These are phyloP conservation scores for Antechinus stuartii DNA, from an alignment of 2,113 vertebrate genomes.

Conservation along the genomic window DNA sequence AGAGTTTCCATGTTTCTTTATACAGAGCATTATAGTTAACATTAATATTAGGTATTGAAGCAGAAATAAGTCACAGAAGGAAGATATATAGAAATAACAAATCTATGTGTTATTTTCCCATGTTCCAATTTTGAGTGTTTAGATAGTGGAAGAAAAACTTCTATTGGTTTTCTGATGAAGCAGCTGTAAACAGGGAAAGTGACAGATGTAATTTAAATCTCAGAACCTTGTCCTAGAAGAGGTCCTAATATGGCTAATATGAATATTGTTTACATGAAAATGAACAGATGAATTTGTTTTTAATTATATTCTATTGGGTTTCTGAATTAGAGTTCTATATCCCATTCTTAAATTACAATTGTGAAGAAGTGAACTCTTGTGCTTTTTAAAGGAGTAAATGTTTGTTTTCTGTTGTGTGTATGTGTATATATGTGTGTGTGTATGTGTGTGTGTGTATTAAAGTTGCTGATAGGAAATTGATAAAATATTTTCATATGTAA, in stretches of 20 bases:
- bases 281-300: conserved; percentile 77
- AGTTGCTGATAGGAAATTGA: neutral
- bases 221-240: conserved; percentile 78
- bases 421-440: conserved; percentile 5
- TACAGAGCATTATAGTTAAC: conserved; percentile 75
- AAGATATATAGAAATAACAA: conserved; percentile 70
- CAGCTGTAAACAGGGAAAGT: conserved; percentile 75
- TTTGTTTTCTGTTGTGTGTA: neutral
- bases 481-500: conserved; percentile 25
- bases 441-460: conserved; percentile 20
- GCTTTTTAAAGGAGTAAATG: conserved; percentile 33
- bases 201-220: conserved; percentile 80
- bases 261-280: conserved; percentile 77
- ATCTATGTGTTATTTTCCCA: conserved; percentile 74
- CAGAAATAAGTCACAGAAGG: conserved; percentile 75
- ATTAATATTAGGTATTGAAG: conserved; percentile 80
- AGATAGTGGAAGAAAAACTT: conserved; percentile 57
- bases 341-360: conserved; percentile 75
- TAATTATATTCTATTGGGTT: conserved; percentile 76
- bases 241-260: conserved; percentile 70
- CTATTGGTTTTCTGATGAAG: conserved; percentile 69
- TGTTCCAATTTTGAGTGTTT: conserved; percentile 78
- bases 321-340: conserved; percentile 74
- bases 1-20: conserved; percentile 71
- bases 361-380: conserved; percentile 52